Conservation (phyloP, 2,888 invertebrate species). For the Cerceris rybyensis region DNA sequence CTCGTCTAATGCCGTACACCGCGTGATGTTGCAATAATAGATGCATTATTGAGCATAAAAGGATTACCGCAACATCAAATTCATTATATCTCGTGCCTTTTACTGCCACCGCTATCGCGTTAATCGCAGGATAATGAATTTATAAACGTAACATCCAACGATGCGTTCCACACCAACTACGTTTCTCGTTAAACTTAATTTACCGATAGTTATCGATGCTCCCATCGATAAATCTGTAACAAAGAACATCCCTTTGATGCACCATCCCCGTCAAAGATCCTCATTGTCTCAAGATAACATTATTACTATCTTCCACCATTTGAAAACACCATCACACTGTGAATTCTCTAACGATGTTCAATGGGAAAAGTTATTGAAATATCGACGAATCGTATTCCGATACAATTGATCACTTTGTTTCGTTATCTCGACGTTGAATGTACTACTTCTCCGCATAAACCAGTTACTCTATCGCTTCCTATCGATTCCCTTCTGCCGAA, state of each 20-base stretch:
- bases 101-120: constrained; percentile 11
- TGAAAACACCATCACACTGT: not conserved
- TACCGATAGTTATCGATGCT: not conserved
- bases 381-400: constrained; percentile 15
- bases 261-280: not conserved
- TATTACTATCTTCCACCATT: constrained; percentile 19
- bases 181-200: not conserved
- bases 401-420: constrained; percentile 13
- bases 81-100: constrained; percentile 25
- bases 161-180: not conserved
- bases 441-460: not conserved
- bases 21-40: constrained; percentile 24
- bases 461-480: too few relatives aligned
- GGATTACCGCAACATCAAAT: constrained; percentile 26
- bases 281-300: constrained; percentile 15
- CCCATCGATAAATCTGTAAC: not conserved
- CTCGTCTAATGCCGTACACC: constrained; percentile 17
- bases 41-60: constrained; percentile 32
- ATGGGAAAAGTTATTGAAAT: constrained; percentile 19
- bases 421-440: constrained; percentile 13
- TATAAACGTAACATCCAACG: constrained; percentile 29
- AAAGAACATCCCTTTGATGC: not conserved
- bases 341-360: too few relatives aligned
- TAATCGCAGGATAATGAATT: constrained; percentile 24
- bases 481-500: not conserved